These are phyloP conservation scores for Biston betularia DNA, from an alignment of 2,888 invertebrate genomes.

Conservation along the genomic window DNA sequence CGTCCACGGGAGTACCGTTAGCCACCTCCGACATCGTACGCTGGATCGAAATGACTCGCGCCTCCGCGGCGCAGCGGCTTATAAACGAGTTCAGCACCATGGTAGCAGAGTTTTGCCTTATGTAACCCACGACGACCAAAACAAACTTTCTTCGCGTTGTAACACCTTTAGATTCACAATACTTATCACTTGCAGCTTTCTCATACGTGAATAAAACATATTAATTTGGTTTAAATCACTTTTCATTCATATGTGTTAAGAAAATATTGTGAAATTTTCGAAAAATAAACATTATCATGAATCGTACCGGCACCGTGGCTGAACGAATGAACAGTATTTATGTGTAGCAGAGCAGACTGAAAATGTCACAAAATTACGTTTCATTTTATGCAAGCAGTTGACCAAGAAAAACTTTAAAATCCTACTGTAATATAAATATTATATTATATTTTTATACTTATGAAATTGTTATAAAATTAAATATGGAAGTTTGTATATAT, in stretches of 20 bases:
- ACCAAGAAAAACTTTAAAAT: too few relatives aligned
- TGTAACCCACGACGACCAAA: slow-evolving; percentile 55
- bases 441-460: too few relatives aligned
- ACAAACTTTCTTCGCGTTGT: slow-evolving; percentile 45
- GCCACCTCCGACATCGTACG: slow-evolving; percentile 80
- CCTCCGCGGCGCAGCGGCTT: slow-evolving; percentile 65
- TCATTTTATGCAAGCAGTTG: neutral
- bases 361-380: neutral
- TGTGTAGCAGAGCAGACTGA: neutral
- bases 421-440: too few relatives aligned
- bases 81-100: slow-evolving; percentile 77
- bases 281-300: slow-evolving; percentile 14
- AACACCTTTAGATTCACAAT: neutral
- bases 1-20: slow-evolving; percentile 76
- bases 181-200: neutral
- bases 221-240: neutral
- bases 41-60: slow-evolving; percentile 75
- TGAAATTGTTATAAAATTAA: too few relatives aligned
- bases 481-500: too few relatives aligned
- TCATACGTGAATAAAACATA: neutral
- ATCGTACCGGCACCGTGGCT: neutral
- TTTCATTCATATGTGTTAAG: slow-evolving; percentile 9
- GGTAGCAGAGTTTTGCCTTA: slow-evolving; percentile 58
- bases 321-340: slow-evolving; percentile 5
- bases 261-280: slow-evolving; percentile 5